Percentiles rank a stretch among this genome's conserved stretches.
Conservation (phyloP, 1,140 invertebrate species). For the Babylonia areolata region DNA sequence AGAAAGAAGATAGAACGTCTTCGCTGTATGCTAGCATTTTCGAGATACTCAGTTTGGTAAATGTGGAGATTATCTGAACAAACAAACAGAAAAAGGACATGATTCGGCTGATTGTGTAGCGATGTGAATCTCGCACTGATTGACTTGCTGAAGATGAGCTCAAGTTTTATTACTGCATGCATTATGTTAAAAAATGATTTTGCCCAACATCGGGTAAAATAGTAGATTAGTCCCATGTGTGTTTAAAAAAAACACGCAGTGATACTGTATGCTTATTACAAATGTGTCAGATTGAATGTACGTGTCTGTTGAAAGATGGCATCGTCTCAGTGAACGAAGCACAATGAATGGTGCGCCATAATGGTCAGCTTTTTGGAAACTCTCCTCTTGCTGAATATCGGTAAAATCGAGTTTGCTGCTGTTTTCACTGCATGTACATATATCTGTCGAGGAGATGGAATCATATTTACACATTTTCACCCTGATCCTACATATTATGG, state of each 20-base stretch:
- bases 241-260: not conserved
- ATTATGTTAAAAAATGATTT: not conserved
- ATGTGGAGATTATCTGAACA: not conserved
- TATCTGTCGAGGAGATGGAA: not conserved
- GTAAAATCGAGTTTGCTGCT: not conserved
- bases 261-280: not conserved
- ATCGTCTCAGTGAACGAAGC: not conserved
- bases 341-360: not conserved
- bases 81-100: not conserved
- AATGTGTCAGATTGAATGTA: not conserved
- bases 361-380: not conserved
- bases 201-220: not conserved
- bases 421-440: not conserved
- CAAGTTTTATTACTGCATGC: not conserved
- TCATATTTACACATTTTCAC: not conserved
- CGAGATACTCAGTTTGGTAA: not conserved
- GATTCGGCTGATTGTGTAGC: not conserved
- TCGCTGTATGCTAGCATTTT: not conserved
- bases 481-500: not conserved
- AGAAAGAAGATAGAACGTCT: not conserved
- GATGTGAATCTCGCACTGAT: not conserved
- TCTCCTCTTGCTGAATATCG: not conserved
- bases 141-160: not conserved
- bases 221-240: conserved; percentile 1
- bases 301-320: not conserved